These are phyloP conservation scores for Therioaphis trifolii DNA, from an alignment of 2,888 invertebrate species.

Conservation along the genomic window DNA sequence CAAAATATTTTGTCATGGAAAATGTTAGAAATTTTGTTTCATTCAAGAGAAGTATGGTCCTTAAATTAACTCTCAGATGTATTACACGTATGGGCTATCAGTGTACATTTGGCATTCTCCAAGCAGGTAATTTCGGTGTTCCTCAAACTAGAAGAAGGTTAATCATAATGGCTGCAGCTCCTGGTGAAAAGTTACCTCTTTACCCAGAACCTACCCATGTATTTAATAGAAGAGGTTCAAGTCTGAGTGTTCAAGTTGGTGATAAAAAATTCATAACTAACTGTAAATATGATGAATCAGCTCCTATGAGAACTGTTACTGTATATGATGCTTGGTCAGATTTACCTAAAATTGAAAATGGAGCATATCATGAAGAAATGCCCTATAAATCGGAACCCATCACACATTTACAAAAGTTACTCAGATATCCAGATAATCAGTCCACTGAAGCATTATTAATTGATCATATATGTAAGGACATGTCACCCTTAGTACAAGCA, in stretches of 20 bases:
- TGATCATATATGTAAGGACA: constrained; percentile 87
- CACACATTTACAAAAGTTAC: constrained; percentile 77
- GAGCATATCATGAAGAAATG: constrained; percentile 77
- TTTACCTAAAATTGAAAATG: constrained; percentile 80
- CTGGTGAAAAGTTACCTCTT: constrained; percentile 78
- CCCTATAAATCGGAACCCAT: constrained; percentile 78
- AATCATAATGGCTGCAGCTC: constrained; percentile 84
- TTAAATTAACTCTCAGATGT: constrained; percentile 82
- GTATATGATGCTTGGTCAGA: constrained; percentile 87
- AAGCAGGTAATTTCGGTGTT: constrained; percentile 87
- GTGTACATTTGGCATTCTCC: constrained; percentile 86
- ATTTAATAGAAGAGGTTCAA: constrained; percentile 78
- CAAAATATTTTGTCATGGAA: constrained; percentile 84
- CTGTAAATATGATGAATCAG: constrained; percentile 76
- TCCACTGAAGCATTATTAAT: constrained; percentile 68
- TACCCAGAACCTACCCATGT: constrained; percentile 85
- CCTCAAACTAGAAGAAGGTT: constrained; percentile 83
- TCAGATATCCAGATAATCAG: constrained; percentile 45
- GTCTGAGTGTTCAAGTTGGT: constrained; percentile 74
- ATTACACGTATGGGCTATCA: constrained; percentile 87
- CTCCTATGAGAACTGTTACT: constrained; percentile 81
- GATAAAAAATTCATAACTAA: constrained; percentile 70
- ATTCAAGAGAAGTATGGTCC: constrained; percentile 83
- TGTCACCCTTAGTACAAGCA: constrained; percentile 83
- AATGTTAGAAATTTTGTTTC: constrained; percentile 88